phyloP scores from a whole-genome alignment of 2,797 vertebrate genomes.

The Taeniopygia guttata region DNA sequence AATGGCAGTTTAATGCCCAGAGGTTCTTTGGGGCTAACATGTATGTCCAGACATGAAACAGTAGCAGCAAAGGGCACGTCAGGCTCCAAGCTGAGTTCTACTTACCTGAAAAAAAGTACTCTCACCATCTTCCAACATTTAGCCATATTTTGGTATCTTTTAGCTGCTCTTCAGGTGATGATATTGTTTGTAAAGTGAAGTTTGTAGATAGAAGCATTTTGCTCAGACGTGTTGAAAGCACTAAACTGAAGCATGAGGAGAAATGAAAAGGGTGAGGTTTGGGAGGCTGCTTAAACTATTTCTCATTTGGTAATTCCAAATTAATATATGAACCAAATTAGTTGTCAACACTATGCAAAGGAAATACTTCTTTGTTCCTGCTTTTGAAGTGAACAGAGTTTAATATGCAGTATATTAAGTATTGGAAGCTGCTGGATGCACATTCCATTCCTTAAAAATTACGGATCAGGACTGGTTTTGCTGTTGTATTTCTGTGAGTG shows the following conservation, averaged over 20 bases:
- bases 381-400: not conserved
- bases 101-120: not conserved
- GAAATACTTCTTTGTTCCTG: not conserved
- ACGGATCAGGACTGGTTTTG: not conserved
- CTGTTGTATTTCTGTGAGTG: not conserved
- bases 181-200: not conserved
- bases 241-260: not conserved
- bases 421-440: not conserved
- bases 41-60: not conserved
- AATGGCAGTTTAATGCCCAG: not conserved
- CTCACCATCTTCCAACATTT: not conserved
- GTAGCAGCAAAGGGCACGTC: fast-evolving
- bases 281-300: not conserved
- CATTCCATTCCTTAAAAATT: not conserved
- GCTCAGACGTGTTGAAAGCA: not conserved
- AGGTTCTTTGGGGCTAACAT: not conserved
- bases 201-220: not conserved
- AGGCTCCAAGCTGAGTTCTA: not conserved
- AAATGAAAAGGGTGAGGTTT: not conserved
- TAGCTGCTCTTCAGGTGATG: not conserved
- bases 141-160: not conserved
- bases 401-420: not conserved
- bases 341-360: not conserved
- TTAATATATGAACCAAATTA: not conserved
- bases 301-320: not conserved